Conservation (phyloP, 2,113 vertebrate genomes). For the Halichoerus grypus region DNA sequence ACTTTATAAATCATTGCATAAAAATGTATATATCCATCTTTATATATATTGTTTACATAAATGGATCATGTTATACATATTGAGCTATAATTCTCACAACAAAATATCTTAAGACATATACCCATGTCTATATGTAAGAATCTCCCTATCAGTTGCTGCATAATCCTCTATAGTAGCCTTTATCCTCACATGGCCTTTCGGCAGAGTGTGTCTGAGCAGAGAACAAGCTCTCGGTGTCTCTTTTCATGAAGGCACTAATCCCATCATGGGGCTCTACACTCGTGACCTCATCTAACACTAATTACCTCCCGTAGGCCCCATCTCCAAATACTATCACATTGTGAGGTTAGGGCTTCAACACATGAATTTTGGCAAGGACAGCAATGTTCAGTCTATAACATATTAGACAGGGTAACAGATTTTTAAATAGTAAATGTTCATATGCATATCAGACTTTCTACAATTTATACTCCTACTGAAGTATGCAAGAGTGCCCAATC, state of each 20-base stretch:
- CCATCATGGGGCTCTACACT: too few relatives aligned
- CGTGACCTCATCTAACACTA: background rate
- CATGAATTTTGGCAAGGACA: background rate
- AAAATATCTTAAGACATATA: constrained; percentile 44
- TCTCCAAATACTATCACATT: background rate
- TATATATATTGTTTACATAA: background rate
- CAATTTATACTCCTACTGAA: background rate
- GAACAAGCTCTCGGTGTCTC: background rate
- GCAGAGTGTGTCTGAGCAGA: background rate
- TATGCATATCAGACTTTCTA: background rate
- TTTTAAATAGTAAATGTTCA: background rate
- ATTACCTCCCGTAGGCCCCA: background rate
- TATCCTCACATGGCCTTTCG: background rate
- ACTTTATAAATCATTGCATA: background rate
- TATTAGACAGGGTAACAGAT: background rate
- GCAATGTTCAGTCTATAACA: background rate
- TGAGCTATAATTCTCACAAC: background rate
- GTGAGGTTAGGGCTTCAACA: background rate
- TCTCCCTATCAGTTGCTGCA: background rate
- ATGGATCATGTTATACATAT: background rate
- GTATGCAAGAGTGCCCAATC: background rate
- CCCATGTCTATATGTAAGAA: background rate
- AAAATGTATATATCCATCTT: background rate
- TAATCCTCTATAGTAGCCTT: background rate
- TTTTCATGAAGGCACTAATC: background rate